phyloP scores from a whole-genome alignment of 2,797 vertebrate species.

The Xenopus petersii region DNA sequence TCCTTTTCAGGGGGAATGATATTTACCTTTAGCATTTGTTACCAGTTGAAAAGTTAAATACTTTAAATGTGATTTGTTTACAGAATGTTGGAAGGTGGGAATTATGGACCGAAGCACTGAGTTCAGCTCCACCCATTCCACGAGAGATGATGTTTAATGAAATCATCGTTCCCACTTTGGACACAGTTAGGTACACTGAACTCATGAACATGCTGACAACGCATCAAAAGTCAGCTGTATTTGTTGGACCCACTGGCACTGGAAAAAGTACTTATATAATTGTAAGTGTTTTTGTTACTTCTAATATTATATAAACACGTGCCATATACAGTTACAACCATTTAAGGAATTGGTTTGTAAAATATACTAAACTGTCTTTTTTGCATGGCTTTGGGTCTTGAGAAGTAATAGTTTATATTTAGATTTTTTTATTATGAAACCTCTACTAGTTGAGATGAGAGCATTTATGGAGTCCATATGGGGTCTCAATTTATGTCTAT shows the following conservation, averaged over 20 bases:
- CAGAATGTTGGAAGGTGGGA: conserved; percentile 85
- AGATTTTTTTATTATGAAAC: too few species aligned
- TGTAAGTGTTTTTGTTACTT: conserved; percentile 65
- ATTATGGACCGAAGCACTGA: conserved; percentile 77
- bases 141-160: conserved; percentile 81
- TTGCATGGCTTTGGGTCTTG: too few species aligned
- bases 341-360: too few species aligned
- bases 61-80: conserved; percentile 22
- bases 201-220: conserved; percentile 82
- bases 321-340: too few species aligned
- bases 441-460: too few species aligned
- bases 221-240: conserved; percentile 82
- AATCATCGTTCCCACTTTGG: conserved; percentile 88
- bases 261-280: conserved; percentile 88
- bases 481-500: too few species aligned
- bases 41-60: too few species aligned
- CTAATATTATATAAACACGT: not conserved
- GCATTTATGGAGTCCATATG: too few species aligned
- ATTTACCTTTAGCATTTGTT: too few species aligned
- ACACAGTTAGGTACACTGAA: conserved; percentile 79
- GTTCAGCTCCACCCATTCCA: conserved; percentile 66
- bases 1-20: too few species aligned
- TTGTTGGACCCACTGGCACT: conserved; percentile 88
- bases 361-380: too few species aligned
- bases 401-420: too few species aligned